phyloP scores from a whole-genome alignment of 2,113 vertebrate genomes.

The Reinhardtius hippoglossoides region DNA sequence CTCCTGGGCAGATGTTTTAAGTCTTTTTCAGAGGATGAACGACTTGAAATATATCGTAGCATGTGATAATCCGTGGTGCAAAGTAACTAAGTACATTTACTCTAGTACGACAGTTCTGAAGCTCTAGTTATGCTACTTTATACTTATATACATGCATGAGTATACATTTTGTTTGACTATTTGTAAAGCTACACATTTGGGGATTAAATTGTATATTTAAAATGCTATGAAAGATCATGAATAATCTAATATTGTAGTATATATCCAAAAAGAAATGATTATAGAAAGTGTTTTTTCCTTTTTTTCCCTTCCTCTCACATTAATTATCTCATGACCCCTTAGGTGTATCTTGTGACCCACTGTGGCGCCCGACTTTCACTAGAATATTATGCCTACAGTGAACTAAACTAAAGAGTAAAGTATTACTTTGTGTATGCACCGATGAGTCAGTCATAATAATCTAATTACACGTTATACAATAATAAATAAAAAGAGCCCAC shows the following conservation, averaged over 20 bases:
- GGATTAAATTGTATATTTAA: too few species aligned
- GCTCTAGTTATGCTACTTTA: too few species aligned
- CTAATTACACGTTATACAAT: too few species aligned
- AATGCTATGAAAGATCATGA: slow-evolving; percentile 22
- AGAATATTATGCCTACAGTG: not conserved
- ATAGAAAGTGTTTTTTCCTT: too few species aligned
- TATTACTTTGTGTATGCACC: too few species aligned
- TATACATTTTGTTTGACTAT: too few species aligned
- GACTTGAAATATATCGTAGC: not conserved
- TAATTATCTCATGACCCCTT: not conserved
- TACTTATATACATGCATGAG: too few species aligned
- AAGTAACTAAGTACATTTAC: not conserved
- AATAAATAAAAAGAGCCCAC: too few species aligned
- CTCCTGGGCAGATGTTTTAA: not conserved
- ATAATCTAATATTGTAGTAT: too few species aligned
- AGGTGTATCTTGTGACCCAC: not conserved
- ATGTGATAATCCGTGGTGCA: not conserved
- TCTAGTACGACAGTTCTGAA: not conserved
- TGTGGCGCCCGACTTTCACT: not conserved
- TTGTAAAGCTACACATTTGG: too few species aligned
- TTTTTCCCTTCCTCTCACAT: not conserved
- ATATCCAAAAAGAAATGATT: too few species aligned
- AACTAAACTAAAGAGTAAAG: not conserved
- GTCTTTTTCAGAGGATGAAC: not conserved
- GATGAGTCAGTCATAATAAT: too few species aligned